A percentile compares a stretch with the other conserved stretches of the same genome.
Conservation (phyloP, 2,113 vertebrate genomes). For the Cygnus buccinator region DNA sequence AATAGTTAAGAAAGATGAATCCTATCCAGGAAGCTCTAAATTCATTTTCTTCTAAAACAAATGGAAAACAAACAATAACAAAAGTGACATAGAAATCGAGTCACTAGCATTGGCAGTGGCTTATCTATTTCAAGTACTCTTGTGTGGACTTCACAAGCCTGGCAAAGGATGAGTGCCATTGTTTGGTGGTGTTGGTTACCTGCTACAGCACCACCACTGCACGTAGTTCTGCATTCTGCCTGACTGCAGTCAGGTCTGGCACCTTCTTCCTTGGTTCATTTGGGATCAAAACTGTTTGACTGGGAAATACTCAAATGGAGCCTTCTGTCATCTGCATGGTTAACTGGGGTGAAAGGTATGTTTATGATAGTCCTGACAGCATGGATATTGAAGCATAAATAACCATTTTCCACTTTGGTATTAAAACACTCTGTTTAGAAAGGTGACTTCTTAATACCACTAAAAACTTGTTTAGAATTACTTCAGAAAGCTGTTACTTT, state of each 20-base stretch:
- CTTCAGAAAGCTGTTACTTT: neutral
- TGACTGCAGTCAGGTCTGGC: fast-evolving
- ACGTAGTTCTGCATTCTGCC: neutral
- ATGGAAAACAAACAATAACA: no score
- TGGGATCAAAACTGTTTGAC: neutral
- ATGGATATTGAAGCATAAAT: neutral
- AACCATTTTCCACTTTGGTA: neutral
- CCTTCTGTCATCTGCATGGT: fast-evolving
- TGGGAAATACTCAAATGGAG: neutral
- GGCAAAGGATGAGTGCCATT: fast-evolving
- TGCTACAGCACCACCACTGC: fast-evolving
- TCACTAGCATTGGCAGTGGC: neutral
- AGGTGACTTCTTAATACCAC: neutral
- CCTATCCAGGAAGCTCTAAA: neutral
- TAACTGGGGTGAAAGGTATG: neutral
- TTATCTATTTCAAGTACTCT: neutral
- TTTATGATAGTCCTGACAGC: neutral
- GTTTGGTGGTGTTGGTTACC: no score
- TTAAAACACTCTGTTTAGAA: neutral
- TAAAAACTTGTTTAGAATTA: neutral
- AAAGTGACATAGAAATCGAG: no score
- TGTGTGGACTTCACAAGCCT: neutral
- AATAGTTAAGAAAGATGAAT: neutral
- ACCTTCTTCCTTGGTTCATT: neutral
- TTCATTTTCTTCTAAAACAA: neutral